Conservation (phyloP, 2,113 vertebrate species). For the Malaclemys terrapin region DNA sequence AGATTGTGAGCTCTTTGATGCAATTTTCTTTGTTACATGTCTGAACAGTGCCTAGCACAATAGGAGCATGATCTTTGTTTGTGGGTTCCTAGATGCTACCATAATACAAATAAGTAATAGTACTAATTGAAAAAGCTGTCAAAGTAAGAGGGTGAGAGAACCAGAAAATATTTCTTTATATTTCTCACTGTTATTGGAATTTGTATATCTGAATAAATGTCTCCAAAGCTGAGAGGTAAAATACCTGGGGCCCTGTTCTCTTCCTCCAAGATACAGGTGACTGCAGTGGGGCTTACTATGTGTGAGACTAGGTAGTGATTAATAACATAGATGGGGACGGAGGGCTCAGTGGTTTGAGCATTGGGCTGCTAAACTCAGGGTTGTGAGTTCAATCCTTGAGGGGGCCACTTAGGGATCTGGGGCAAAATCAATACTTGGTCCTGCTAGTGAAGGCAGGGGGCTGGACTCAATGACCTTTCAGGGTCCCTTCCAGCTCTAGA, state of each 20-base stretch:
- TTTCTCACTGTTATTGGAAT: neutral
- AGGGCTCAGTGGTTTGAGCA: too few relatives aligned
- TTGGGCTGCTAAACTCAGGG: too few relatives aligned
- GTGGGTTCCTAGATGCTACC: neutral
- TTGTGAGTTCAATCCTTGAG: too few relatives aligned
- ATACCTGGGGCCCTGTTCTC: neutral
- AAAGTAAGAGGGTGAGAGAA: neutral
- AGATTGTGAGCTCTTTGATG: neutral
- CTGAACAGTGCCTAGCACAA: neutral
- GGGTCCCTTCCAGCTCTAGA: too few relatives aligned
- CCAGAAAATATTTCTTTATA: neutral
- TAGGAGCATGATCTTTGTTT: neutral
- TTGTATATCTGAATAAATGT: neutral
- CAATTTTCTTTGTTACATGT: fast-evolving
- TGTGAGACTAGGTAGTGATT: neutral
- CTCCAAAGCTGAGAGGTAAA: neutral
- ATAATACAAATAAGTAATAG: neutral
- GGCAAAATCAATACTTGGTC: too few relatives aligned
- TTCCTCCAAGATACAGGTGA: neutral
- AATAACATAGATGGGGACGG: neutral
- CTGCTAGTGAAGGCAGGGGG: too few relatives aligned
- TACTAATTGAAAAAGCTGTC: neutral
- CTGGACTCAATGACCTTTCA: too few relatives aligned
- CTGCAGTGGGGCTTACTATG: neutral
- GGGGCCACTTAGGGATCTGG: too few relatives aligned